These are phyloP conservation scores for Geococcyx californianus DNA, from an alignment of 2,113 vertebrate species.

Conservation along the genomic window DNA sequence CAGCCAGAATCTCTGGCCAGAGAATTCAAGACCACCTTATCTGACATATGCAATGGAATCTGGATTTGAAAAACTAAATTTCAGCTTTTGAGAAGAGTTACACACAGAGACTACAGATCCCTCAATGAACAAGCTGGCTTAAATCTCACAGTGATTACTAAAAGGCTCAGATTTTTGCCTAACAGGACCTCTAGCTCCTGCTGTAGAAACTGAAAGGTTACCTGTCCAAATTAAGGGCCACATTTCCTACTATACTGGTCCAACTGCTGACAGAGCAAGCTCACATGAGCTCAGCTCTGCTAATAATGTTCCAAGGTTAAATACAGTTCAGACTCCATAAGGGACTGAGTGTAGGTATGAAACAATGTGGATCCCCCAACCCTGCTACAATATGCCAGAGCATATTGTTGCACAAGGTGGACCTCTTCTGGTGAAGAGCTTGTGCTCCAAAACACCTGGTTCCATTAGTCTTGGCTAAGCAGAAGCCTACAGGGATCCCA, in stretches of 20 bases:
- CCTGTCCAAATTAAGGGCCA: neutral
- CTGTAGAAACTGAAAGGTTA: neutral
- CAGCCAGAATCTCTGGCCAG: neutral
- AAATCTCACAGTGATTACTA: neutral
- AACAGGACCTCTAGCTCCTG: neutral
- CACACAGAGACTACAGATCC: neutral
- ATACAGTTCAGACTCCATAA: accelerated
- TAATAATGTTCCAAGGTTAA: neutral
- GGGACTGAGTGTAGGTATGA: accelerated
- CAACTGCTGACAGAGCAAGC: neutral
- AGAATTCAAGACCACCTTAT: neutral
- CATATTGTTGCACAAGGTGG: conserved; percentile 33
- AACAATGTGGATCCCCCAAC: neutral
- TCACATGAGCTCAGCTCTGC: neutral
- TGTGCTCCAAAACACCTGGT: conserved; percentile 21
- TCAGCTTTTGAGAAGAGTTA: neutral
- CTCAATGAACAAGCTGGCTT: neutral
- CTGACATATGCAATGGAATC: neutral
- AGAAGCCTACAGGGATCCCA: neutral
- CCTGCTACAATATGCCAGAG: neutral
- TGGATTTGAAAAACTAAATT: neutral
- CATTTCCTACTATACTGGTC: neutral
- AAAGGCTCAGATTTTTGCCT: neutral
- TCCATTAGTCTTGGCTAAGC: neutral
- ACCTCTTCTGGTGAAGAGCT: conserved; percentile 45